Percentiles rank a stretch among this genome's conserved stretches.
Conservation (phyloP, 1,140 invertebrate genomes). For the Mylabris phalerata region DNA sequence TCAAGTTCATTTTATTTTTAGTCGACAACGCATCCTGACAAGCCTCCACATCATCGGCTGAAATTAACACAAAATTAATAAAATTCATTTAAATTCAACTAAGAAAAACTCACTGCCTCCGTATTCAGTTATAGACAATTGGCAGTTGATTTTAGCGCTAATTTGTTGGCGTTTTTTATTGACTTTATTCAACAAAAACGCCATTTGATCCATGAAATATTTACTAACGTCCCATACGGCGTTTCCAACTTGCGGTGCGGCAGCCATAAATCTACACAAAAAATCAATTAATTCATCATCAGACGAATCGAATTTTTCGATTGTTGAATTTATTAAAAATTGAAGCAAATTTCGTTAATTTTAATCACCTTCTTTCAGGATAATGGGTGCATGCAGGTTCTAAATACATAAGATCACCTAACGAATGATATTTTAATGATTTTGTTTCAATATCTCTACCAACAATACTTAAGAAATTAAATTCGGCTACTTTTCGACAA, state of each 20-base stretch:
- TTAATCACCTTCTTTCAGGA: constrained; percentile 10
- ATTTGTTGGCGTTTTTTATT: constrained; percentile 48
- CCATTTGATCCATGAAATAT: constrained; percentile 52
- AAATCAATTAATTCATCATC: background rate
- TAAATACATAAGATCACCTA: background rate
- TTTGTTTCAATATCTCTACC: constrained; percentile 21
- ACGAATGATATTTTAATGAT: constrained; percentile 8
- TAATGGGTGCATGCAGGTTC: background rate
- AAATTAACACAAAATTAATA: constrained; percentile 17
- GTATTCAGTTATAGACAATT: constrained; percentile 62
- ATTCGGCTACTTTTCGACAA: constrained; percentile 18
- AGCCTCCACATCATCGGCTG: constrained; percentile 43
- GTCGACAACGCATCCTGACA: constrained; percentile 36
- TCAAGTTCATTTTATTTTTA: constrained; percentile 56
- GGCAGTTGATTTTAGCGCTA: constrained; percentile 57
- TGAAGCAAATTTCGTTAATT: no score
- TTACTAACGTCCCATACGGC: constrained; percentile 48
- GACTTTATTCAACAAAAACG: constrained; percentile 45
- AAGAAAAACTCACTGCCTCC: constrained; percentile 44
- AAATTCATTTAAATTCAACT: constrained; percentile 3
- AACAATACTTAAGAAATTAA: constrained; percentile 17
- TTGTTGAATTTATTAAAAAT: no score
- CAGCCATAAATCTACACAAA: constrained; percentile 48
- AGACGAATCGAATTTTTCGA: no score
- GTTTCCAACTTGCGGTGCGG: constrained; percentile 51